Evolutionary conservation across 2,113 vertebrate species (phyloP).

Genomic region (Brevimyrus niger): DNA sequence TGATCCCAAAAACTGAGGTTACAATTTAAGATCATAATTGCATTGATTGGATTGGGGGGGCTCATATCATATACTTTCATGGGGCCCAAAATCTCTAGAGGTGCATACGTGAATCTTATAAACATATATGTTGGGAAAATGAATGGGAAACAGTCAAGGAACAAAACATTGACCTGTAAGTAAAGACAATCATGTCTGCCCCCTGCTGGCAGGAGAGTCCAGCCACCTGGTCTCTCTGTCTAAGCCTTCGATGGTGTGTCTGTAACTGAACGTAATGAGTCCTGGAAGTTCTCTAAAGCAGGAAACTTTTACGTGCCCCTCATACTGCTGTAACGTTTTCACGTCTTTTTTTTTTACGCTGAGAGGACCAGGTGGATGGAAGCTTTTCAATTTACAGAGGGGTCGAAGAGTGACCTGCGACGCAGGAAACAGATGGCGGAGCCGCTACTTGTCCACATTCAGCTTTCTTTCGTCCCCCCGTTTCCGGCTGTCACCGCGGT

Average conservation of each 20-base stretch:
- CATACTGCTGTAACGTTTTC: not conserved
- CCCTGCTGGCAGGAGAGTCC: not conserved
- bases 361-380: constrained; percentile 11
- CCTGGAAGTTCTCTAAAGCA: not conserved
- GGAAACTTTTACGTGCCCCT: not conserved
- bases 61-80: not conserved
- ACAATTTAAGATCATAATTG: not conserved
- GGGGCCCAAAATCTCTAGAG: not conserved
- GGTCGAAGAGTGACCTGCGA: not conserved
- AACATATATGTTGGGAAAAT: not conserved
- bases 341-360: not conserved
- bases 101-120: not conserved
- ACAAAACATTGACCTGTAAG: not conserved
- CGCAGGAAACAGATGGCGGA: not conserved
- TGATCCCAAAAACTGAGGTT: not conserved
- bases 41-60: not conserved
- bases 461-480: not conserved
- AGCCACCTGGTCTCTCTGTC: not conserved
- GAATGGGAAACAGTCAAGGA: not conserved
- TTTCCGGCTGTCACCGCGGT: not conserved
- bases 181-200: not conserved
- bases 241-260: not conserved
- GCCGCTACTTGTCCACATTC: not conserved
- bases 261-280: not conserved
- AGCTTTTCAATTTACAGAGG: not conserved